phyloP scores from a whole-genome alignment of 2,113 vertebrate genomes.

The Lepisosteus osseus region DNA sequence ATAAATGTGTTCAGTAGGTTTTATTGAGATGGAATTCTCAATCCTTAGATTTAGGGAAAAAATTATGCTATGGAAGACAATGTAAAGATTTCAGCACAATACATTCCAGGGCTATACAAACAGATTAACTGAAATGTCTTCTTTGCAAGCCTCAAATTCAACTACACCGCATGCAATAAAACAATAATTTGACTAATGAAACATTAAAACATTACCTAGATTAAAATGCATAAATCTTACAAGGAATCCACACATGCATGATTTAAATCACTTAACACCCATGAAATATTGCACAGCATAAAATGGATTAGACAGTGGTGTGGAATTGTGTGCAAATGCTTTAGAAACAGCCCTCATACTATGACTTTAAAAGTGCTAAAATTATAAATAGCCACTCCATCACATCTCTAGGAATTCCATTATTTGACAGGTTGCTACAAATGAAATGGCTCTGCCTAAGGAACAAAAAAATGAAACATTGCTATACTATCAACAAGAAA shows the following conservation, averaged over 20 bases:
- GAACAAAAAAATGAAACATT: not conserved
- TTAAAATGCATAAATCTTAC: slow-evolving; percentile 8
- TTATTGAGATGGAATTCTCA: too few relatives aligned
- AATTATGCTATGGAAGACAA: too few relatives aligned
- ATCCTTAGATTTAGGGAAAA: too few relatives aligned
- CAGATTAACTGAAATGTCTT: too few relatives aligned
- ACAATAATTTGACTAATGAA: slow-evolving; percentile 14
- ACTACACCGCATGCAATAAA: not conserved
- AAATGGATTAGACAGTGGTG: not conserved
- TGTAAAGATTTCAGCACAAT: too few relatives aligned
- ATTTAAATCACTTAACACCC: slow-evolving; percentile 21
- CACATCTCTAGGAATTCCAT: not conserved
- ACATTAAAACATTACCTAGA: slow-evolving; percentile 13
- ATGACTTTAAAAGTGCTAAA: not conserved
- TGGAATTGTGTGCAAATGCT: not conserved
- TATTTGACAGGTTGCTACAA: not conserved
- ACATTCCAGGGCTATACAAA: too few relatives aligned
- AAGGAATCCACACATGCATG: not conserved
- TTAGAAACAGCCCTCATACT: not conserved
- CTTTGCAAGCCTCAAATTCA: too few relatives aligned
- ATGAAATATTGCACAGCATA: slow-evolving; percentile 15
- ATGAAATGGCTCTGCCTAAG: not conserved
- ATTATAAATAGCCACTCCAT: slow-evolving; percentile 1
- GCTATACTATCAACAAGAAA: not conserved
- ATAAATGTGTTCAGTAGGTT: too few relatives aligned